Conservation (phyloP, 2,797 vertebrate species). For the Spondyliosoma cantharus region DNA sequence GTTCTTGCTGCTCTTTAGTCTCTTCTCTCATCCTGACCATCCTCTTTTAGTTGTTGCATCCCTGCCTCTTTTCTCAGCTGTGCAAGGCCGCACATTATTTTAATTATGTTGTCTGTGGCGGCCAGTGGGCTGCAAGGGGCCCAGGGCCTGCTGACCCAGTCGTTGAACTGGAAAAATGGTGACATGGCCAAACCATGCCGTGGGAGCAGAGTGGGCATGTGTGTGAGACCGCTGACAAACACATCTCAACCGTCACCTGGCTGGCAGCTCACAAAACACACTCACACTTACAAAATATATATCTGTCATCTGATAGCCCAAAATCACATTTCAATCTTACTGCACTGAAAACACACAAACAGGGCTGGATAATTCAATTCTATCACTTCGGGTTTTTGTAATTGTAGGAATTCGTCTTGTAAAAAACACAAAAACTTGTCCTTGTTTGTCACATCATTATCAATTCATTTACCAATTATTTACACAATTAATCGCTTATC, state of each 20-base stretch:
- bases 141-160: constrained; percentile 46
- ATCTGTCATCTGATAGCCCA: not conserved
- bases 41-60: not conserved
- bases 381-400: not conserved
- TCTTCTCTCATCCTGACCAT: not conserved
- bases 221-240: constrained; percentile 6
- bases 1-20: not conserved
- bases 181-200: constrained; percentile 48
- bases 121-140: constrained; percentile 34
- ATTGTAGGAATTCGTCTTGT: too few relatives aligned
- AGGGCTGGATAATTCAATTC: not conserved
- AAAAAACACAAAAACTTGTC: not conserved
- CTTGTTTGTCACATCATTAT: too few relatives aligned
- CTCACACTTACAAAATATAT: constrained; percentile 1
- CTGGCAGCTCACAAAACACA: constrained; percentile 6
- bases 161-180: constrained; percentile 64
- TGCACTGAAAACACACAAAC: not conserved
- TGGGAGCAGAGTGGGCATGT: constrained; percentile 29
- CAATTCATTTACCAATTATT: too few relatives aligned
- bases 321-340: not conserved
- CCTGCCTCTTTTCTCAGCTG: constrained; percentile 18
- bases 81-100: constrained; percentile 56
- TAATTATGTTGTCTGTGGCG: constrained; percentile 56
- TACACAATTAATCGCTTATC: too few relatives aligned
- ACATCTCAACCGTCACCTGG: constrained; percentile 15